phyloP scores from a whole-genome alignment of 1,140 invertebrate species.

The Nixonia krombeini region DNA sequence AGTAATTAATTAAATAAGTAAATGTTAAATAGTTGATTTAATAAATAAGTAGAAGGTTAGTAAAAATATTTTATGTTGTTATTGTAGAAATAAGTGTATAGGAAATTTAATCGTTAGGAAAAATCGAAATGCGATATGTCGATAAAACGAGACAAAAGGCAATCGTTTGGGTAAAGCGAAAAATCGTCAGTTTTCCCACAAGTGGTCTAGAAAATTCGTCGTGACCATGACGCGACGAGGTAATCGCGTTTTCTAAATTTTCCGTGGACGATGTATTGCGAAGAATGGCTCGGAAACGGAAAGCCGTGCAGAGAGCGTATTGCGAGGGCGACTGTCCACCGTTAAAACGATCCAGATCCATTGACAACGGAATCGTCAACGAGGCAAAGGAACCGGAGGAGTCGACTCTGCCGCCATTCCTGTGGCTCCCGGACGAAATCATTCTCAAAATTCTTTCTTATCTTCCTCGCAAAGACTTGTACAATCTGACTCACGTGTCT shows the following conservation, averaged over 20 bases:
- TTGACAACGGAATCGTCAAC: constrained; percentile 19
- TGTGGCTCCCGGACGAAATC: constrained; percentile 47
- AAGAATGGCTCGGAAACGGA: neutral
- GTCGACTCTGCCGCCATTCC: neutral
- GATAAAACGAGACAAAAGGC: too few species aligned
- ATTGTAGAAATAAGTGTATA: too few species aligned
- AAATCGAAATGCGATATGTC: too few species aligned
- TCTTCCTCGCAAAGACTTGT: constrained; percentile 39
- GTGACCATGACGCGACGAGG: neutral
- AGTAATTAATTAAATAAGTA: neutral
- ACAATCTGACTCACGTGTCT: constrained; percentile 38
- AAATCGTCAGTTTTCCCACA: too few species aligned
- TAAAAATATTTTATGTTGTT: too few species aligned
- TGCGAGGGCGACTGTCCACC: neutral
- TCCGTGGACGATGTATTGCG: neutral
- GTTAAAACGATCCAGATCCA: neutral
- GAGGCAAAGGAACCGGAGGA: neutral
- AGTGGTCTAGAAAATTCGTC: too few species aligned
- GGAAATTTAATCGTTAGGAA: too few species aligned
- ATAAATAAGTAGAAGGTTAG: too few species aligned
- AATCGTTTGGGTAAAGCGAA: too few species aligned
- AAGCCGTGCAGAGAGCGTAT: neutral
- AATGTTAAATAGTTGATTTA: neutral
- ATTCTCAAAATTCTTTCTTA: constrained; percentile 52
- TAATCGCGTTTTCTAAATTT: neutral